Conservation (phyloP, 2,797 vertebrate genomes). For the Pampus argenteus region DNA sequence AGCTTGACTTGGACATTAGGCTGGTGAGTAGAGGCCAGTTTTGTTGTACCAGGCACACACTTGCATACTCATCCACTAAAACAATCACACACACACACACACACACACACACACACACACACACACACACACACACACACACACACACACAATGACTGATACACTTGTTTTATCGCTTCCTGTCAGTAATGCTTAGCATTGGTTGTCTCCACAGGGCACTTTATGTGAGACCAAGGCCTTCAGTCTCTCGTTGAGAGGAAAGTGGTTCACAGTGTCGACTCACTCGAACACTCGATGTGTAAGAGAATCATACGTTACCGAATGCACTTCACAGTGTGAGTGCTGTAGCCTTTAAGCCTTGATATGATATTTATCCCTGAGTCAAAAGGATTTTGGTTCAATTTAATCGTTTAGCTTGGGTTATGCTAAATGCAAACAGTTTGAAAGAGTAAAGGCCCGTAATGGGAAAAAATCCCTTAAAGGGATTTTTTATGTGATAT, state of each 20-base stretch:
- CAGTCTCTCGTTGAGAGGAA: conserved; percentile 16
- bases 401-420: conserved; percentile 10
- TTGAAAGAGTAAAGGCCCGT: conserved; percentile 1
- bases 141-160: conserved; percentile 9
- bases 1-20: conserved; percentile 67
- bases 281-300: conserved; percentile 5
- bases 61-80: conserved; percentile 15
- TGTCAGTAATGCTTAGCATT: conserved; percentile 57
- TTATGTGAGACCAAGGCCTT: conserved; percentile 43
- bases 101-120: conserved; percentile 17
- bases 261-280: conserved; percentile 16
- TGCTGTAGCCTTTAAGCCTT: conserved; percentile 14
- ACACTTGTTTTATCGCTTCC: conserved; percentile 59
- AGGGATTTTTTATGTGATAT: conserved; percentile 39
- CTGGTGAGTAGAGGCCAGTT: conserved; percentile 56
- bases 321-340: conserved; percentile 18
- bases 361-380: conserved; percentile 5
- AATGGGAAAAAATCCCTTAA: conserved; percentile 25
- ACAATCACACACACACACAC: conserved; percentile 18
- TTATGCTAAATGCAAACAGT: conserved; percentile 17
- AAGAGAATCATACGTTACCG: conserved; percentile 19
- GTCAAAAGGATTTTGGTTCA: conserved; percentile 11
- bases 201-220: conserved; percentile 13
- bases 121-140: not conserved
- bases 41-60: conserved; percentile 33